Conservation (phyloP, 37 sponge, comb jelly and placozoan genomes). For the Theonella swinhoei region DNA sequence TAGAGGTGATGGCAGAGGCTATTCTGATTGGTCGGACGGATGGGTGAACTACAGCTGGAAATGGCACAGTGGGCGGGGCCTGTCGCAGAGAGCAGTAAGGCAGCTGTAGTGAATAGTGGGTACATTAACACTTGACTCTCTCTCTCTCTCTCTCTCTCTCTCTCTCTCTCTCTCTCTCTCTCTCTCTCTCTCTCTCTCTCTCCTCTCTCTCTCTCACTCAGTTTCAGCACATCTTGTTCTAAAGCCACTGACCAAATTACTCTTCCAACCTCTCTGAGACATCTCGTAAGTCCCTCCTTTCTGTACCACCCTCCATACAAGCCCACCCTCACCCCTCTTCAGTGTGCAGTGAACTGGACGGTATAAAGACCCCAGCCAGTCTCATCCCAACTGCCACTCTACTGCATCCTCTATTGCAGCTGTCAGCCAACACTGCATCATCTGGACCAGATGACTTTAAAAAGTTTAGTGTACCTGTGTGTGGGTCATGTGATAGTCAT, state of each 20-base stretch:
- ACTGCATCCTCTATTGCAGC: constrained; percentile 9
- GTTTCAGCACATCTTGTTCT: not conserved
- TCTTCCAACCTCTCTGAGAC: constrained; percentile 58
- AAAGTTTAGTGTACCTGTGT: not conserved
- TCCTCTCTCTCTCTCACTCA: constrained; percentile 13
- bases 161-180: not conserved
- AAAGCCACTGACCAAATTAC: constrained; percentile 8
- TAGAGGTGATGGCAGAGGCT: constrained; percentile 23
- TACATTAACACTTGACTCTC: not conserved
- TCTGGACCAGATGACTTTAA: constrained; percentile 8
- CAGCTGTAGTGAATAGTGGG: not conserved
- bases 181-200: not conserved
- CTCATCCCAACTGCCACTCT: constrained; percentile 39
- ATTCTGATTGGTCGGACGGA: constrained; percentile 26
- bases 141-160: not conserved
- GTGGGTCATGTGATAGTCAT: not conserved
- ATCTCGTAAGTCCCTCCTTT: constrained; percentile 9
- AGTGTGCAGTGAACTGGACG: constrained; percentile 30
- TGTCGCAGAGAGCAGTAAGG: constrained; percentile 22
- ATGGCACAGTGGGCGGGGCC: constrained; percentile 3
- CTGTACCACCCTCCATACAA: too few relatives aligned
- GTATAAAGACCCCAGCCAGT: constrained; percentile 13
- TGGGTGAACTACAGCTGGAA: constrained; percentile 8
- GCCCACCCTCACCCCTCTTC: too few relatives aligned
- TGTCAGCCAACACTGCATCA: not conserved